phyloP scores from a whole-genome alignment of 2,113 vertebrate genomes.

The Serranochromis macrocephalus region DNA sequence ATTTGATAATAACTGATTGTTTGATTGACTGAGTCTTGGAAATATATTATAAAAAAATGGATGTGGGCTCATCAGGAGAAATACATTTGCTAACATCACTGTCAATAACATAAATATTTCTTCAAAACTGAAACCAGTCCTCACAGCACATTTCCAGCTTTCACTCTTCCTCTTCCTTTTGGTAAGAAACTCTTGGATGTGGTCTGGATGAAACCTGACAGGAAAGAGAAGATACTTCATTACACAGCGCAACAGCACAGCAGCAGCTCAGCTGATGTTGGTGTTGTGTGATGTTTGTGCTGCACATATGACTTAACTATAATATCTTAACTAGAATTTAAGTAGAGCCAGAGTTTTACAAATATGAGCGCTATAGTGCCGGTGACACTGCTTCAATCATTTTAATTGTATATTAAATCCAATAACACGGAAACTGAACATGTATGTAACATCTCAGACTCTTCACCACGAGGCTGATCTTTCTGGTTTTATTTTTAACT shows the following conservation, averaged over 20 bases:
- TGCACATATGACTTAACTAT: not conserved
- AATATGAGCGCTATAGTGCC: fast-evolving
- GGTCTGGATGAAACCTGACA: conserved; percentile 91
- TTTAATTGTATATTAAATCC: not conserved
- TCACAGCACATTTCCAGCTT: conserved; percentile 96
- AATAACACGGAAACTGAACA: not conserved
- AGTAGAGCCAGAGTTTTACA: not conserved
- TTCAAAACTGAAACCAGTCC: not conserved
- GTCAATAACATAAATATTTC: not conserved
- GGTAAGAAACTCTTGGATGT: conserved; percentile 88
- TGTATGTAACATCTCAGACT: not conserved
- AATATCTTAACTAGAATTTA: not conserved
- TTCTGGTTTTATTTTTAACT: not conserved
- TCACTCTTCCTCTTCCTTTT: conserved; percentile 90
- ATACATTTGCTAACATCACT: not conserved
- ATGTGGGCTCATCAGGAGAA: not conserved
- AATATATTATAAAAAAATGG: not conserved
- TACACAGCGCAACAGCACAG: not conserved
- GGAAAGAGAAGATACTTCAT: not conserved
- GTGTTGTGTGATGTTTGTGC: not conserved
- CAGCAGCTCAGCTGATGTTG: not conserved
- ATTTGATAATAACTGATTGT: not conserved
- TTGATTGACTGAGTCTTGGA: not conserved
- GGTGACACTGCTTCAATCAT: not conserved
- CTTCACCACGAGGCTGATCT: not conserved